A percentile compares a stretch with the other conserved stretches of the same genome.
Evolutionary conservation across 2,797 vertebrate species (phyloP).

Genomic region (Arctocebus calabarensis): DNA sequence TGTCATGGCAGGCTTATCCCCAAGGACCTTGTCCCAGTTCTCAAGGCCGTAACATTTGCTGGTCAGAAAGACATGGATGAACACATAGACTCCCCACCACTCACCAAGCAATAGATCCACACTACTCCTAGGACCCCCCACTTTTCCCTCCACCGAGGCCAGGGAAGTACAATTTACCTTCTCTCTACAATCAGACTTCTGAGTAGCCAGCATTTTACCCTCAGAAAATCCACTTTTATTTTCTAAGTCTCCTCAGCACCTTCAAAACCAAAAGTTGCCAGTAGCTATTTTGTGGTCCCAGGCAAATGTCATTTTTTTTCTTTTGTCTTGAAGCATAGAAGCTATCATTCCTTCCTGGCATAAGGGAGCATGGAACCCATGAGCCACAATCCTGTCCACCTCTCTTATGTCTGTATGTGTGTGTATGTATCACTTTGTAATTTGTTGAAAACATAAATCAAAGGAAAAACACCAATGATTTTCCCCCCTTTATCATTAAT

Average conservation of each 20-base stretch:
- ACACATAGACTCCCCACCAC: rapidly evolving
- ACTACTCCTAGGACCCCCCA: not conserved
- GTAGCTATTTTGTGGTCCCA: not conserved
- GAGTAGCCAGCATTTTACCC: not conserved
- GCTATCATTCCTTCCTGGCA: not conserved
- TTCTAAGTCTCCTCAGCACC: not conserved
- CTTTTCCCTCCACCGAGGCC: not conserved
- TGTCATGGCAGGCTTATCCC: not conserved
- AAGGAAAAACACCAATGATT: not conserved
- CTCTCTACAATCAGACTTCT: not conserved
- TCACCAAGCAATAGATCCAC: not conserved
- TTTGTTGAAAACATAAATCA: constrained; percentile 27
- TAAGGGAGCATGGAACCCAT: not conserved
- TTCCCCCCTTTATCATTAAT: not conserved
- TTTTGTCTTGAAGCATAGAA: not conserved
- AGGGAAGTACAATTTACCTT: not conserved
- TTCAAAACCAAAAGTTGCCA: not conserved
- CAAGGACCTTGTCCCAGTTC: not conserved
- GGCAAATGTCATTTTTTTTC: not conserved
- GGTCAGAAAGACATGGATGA: not conserved
- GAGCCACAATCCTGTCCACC: not conserved
- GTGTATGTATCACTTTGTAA: not conserved
- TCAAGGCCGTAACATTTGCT: not conserved
- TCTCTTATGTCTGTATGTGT: not conserved
- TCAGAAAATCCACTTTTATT: not conserved